Evolutionary conservation across 2,888 invertebrate species (phyloP).

Genomic region (Drosophila neonasuta): DNA sequence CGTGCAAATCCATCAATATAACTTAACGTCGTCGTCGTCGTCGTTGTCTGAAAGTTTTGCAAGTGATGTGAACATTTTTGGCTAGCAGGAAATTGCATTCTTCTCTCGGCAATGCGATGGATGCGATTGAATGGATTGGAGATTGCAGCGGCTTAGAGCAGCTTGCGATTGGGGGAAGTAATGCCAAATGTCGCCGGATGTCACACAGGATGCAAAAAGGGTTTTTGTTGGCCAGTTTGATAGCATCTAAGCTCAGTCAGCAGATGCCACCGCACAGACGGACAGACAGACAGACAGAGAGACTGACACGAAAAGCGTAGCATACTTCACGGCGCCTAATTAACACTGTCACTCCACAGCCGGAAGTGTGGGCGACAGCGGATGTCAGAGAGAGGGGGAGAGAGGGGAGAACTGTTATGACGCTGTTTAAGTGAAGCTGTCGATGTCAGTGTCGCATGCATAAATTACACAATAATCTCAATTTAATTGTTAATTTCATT

Average conservation of each 20-base stretch:
- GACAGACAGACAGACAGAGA: background rate
- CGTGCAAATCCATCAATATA: constrained; percentile 70
- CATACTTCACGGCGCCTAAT: constrained; percentile 14
- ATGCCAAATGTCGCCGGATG: constrained; percentile 59
- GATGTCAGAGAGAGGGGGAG: background rate
- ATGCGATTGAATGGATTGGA: constrained; percentile 3
- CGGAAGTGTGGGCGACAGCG: background rate
- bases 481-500: constrained; percentile 72
- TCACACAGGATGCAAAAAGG: constrained; percentile 25
- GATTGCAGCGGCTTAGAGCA: background rate
- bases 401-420: constrained; percentile 28
- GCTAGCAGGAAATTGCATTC: constrained; percentile 73
- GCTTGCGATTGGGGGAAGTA: constrained; percentile 11
- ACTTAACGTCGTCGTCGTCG: constrained; percentile 4
- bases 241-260: constrained; percentile 6
- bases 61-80: constrained; percentile 29
- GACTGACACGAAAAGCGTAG: background rate
- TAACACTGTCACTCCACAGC: constrained; percentile 1
- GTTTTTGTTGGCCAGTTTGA: constrained; percentile 19
- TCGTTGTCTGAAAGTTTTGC: constrained; percentile 25
- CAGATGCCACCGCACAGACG: background rate
- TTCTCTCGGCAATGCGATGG: constrained; percentile 29
- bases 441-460: constrained; percentile 49
- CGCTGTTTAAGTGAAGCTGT: constrained; percentile 47
- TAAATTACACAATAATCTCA: constrained; percentile 65